phyloP scores from a whole-genome alignment of 2,113 vertebrate genomes.

The Hippoglossus stenolepis region DNA sequence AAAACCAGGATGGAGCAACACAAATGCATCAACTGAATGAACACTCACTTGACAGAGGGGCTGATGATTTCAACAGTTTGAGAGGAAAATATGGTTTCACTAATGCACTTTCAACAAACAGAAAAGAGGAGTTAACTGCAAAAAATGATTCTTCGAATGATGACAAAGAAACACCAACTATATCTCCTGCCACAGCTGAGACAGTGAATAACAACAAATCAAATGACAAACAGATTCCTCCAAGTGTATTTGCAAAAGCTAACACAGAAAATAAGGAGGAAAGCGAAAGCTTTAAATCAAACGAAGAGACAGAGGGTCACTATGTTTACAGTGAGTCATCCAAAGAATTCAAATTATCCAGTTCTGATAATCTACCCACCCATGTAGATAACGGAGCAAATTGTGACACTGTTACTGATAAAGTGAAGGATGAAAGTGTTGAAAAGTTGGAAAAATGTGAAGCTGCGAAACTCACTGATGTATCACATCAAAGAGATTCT shows the following conservation, averaged over 20 bases:
- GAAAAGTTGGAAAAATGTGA: constrained; percentile 42
- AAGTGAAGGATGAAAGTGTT: constrained; percentile 27
- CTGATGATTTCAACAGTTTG: constrained; percentile 47
- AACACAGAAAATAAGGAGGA: constrained; percentile 45
- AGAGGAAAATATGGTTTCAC: constrained; percentile 68
- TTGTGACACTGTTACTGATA: constrained; percentile 23
- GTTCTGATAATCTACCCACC: constrained; percentile 7
- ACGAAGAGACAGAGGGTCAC: constrained; percentile 44
- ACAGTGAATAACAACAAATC: constrained; percentile 18
- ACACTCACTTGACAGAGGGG: constrained; percentile 15
- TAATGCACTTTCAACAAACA: constrained; percentile 35
- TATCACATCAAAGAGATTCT: constrained; percentile 49
- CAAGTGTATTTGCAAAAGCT: constrained; percentile 7
- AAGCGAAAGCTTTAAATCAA: constrained; percentile 23
- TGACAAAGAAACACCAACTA: constrained; percentile 21
- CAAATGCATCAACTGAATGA: constrained; percentile 33
- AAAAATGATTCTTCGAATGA: constrained; percentile 34
- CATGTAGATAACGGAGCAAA: constrained; percentile 31
- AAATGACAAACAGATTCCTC: constrained; percentile 21
- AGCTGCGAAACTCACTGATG: constrained; percentile 15
- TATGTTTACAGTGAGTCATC: constrained; percentile 68
- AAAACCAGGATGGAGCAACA: constrained; percentile 25
- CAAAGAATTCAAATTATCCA: constrained; percentile 71
- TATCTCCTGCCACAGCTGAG: constrained; percentile 17
- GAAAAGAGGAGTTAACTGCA: constrained; percentile 38